A percentile compares a stretch with the other conserved stretches of the same genome.
phyloP scores from a whole-genome alignment of 2,113 vertebrate species.

The Coptodon rendalli region DNA sequence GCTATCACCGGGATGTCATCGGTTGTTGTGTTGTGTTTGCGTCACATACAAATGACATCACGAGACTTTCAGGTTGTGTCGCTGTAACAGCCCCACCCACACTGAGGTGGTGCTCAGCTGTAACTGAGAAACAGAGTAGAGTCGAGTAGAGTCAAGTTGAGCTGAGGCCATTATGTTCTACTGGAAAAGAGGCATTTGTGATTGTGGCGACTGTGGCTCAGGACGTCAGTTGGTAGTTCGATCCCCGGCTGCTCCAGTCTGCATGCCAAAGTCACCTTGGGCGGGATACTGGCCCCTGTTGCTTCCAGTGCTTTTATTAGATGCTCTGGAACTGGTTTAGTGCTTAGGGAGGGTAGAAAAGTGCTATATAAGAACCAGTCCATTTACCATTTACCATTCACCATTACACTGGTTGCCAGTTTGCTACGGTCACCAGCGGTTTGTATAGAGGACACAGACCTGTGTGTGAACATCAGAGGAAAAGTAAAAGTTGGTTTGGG shows the following conservation, averaged over 20 bases:
- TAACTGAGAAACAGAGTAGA: neutral
- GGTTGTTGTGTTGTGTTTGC: neutral
- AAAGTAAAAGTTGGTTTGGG: rapidly evolving
- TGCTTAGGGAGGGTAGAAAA: neutral
- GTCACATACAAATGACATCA: neutral
- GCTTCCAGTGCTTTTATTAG: rapidly evolving
- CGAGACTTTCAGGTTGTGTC: neutral
- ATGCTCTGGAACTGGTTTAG: rapidly evolving
- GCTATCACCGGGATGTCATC: neutral
- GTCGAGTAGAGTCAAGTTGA: rapidly evolving
- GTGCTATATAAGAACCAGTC: neutral
- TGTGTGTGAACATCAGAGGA: neutral
- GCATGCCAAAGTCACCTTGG: rapidly evolving
- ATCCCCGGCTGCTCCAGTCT: neutral
- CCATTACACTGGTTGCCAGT: neutral
- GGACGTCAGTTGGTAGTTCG: neutral
- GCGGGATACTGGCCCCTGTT: rapidly evolving
- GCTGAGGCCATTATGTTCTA: neutral
- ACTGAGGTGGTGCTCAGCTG: neutral
- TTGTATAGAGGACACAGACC: neutral
- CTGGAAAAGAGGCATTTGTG: neutral
- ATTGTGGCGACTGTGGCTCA: neutral
- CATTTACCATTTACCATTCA: neutral
- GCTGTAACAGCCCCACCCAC: neutral
- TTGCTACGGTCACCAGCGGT: neutral